A percentile compares a stretch with the other conserved stretches of the same genome.
Evolutionary conservation across 2,113 vertebrate species (phyloP).

Genomic region (Halichoeres trimaculatus): DNA sequence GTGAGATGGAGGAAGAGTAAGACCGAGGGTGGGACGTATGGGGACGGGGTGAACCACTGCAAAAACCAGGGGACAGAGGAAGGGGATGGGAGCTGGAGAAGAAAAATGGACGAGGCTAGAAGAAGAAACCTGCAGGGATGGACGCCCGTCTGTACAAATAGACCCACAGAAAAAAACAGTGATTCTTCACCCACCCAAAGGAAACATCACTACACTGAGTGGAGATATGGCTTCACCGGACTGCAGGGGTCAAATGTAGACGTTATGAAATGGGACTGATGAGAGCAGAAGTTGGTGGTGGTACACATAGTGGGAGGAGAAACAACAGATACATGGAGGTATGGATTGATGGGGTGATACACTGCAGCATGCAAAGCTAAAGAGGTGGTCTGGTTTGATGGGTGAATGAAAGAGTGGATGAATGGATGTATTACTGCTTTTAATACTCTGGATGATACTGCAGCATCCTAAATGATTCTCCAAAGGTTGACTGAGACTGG

Average conservation of each 20-base stretch:
- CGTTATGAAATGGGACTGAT: not conserved
- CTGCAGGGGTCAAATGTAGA: too few species aligned
- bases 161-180: slow-evolving; percentile 1
- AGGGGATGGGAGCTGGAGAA: not conserved
- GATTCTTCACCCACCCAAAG: slow-evolving; percentile 4
- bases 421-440: too few species aligned
- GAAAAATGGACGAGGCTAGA: not conserved
- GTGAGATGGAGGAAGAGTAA: slow-evolving; percentile 79
- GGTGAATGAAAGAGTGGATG: too few species aligned
- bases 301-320: not conserved
- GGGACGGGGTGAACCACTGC: not conserved
- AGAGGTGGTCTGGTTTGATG: not conserved
- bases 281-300: not conserved
- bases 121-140: slow-evolving; percentile 19
- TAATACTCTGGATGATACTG: too few species aligned
- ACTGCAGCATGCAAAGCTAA: not conserved
- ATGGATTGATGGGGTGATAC: not conserved
- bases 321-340: not conserved
- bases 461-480: not conserved
- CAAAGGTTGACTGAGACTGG: not conserved
- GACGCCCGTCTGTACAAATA: not conserved
- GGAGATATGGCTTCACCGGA: not conserved
- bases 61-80: not conserved
- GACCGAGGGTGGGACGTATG: slow-evolving; percentile 13
- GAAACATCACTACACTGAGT: not conserved